Base-by-base conservation (phyloP, 2,888 invertebrate genomes). In the Eupithecia abbreviata region DNA sequence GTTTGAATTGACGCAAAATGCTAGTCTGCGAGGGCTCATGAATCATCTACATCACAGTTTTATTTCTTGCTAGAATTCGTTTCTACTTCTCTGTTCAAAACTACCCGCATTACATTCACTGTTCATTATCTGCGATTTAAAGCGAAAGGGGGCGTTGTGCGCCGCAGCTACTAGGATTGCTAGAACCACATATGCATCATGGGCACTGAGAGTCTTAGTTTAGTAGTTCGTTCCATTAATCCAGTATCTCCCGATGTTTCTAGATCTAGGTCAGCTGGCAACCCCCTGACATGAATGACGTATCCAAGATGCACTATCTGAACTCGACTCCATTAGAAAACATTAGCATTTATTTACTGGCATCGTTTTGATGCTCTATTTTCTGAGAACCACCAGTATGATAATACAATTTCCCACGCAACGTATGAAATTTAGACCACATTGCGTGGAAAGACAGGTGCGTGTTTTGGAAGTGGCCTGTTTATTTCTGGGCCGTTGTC, bases 251-350 rank as follows among this genome's bases (percentile, higher is more conserved):
- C 65, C 73, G 55, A 49, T 71, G 68, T 12, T 68, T 72, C 71
- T 74, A 68, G 71, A 79, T 74, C 72, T 73, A 78, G 77, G 77
- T 75, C 79, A 79, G 49, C 15, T 47, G 55, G 65, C 71, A 30
- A 75, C 72, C 75, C 73, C 42, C 79, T 71, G 75, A 58, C 73
- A 76, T 73, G 66, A 13, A 77, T 79, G 78, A 70, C 73, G 47
- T 73, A 72, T 73, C n/a, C 12, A 15, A 55, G 55, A 77, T 71
- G 71, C 43, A 75, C 71, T 76, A 75, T 18, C 62, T 49, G 72
- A 71, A 68, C 67, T 45, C 65, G 42, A n/a, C 18, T 67, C 67
- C 68, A 72, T 74, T 74, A 74, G 51, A 77, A 58, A 72, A 58
- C 77, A 77, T 77, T 74, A 77, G 74, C 74, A 68, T 41, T 73